Evolutionary conservation across 2,797 vertebrate genomes (phyloP).

Genomic region (Karalla daura): DNA sequence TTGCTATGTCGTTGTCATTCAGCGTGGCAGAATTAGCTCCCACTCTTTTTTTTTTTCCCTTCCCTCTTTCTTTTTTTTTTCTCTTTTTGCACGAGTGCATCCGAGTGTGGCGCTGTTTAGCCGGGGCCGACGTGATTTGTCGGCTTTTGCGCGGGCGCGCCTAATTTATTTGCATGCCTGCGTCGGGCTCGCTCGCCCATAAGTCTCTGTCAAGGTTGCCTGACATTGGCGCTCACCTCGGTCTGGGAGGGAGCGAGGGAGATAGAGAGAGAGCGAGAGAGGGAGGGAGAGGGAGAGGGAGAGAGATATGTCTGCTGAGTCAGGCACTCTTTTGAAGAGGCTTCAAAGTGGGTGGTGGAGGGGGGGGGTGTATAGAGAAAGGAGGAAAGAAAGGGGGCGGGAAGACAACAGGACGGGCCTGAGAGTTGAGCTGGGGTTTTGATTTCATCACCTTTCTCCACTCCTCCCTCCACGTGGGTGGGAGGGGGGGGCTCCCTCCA

Average conservation of each 20-base stretch:
- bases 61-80: neutral
- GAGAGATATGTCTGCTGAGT: slow-evolving; percentile 68
- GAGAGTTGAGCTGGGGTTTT: slow-evolving; percentile 55
- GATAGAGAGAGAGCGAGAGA: slow-evolving; percentile 28
- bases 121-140: slow-evolving; percentile 49
- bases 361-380: slow-evolving; percentile 30
- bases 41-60: slow-evolving; percentile 10
- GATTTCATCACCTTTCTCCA: slow-evolving; percentile 69
- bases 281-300: slow-evolving; percentile 30
- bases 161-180: slow-evolving; percentile 69
- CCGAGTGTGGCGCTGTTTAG: slow-evolving; percentile 28
- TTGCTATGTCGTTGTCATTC: slow-evolving; percentile 79
- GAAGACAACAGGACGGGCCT: slow-evolving; percentile 42
- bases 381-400: neutral
- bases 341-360: slow-evolving; percentile 51
- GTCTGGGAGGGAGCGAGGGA: slow-evolving; percentile 38
- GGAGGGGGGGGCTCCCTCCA: slow-evolving; percentile 57
- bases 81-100: slow-evolving; percentile 6
- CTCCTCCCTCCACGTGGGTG: too few species aligned
- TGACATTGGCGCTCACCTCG: slow-evolving; percentile 77
- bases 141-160: slow-evolving; percentile 40
- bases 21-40: slow-evolving; percentile 72
- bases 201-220: slow-evolving; percentile 72
- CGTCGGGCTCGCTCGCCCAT: slow-evolving; percentile 48
- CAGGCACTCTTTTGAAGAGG: slow-evolving; percentile 50